phyloP scores from a whole-genome alignment of 64 coral and sea anemone genomes.

The Montipora sp. region DNA sequence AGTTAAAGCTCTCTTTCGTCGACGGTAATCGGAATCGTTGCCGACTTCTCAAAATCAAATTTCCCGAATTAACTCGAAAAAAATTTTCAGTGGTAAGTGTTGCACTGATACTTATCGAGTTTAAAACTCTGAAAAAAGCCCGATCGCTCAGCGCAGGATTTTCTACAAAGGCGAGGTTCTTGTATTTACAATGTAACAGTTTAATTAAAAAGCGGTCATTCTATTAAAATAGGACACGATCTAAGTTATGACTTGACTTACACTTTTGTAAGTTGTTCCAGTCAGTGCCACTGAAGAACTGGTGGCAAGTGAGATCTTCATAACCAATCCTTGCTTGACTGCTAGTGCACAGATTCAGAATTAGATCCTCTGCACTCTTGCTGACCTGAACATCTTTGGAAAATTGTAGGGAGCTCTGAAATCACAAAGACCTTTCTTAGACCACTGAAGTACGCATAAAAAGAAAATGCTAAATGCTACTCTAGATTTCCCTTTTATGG shows the following conservation, averaged over 20 bases:
- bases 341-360: constrained; percentile 65
- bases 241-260: constrained; percentile 34
- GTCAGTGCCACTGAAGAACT: constrained; percentile 83
- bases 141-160: no score
- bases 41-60: no score
- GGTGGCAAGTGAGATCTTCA: constrained; percentile 78
- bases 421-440: neutral
- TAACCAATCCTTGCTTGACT: constrained; percentile 81
- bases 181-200: no score
- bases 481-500: neutral
- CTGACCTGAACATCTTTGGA: constrained; percentile 71
- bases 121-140: no score
- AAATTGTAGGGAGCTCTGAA: constrained; percentile 78
- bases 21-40: no score
- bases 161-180: no score
- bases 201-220: no score
- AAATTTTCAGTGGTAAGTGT: no score
- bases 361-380: constrained; percentile 74
- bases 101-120: no score
- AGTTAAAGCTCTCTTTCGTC: no score
- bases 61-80: no score
- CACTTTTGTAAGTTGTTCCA: constrained; percentile 85
- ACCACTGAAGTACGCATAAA: neutral
- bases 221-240: no score
- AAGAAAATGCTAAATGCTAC: neutral